Conservation (phyloP, 2,113 vertebrate genomes). For the Acrocephalus arundinaceus region DNA sequence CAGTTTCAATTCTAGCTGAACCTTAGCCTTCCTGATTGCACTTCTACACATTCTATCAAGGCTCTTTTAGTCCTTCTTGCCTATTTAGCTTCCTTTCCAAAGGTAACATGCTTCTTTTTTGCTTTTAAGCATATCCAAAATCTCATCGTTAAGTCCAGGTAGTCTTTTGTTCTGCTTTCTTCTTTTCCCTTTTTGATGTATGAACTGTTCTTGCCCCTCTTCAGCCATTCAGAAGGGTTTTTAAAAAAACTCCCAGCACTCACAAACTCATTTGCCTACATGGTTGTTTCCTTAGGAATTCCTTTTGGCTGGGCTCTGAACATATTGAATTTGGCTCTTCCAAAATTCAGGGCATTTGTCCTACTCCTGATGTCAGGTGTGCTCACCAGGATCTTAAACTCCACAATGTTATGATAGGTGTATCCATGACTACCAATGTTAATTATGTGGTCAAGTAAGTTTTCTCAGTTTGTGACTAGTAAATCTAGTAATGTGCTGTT, state of each 20-base stretch:
- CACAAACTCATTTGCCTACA: accelerated
- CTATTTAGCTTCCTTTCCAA: background rate
- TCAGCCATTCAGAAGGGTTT: background rate
- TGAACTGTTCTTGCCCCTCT: background rate
- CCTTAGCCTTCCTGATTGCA: background rate
- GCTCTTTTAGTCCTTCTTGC: background rate
- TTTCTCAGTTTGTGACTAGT: background rate
- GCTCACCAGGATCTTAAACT: background rate
- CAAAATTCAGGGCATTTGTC: background rate
- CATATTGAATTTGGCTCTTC: background rate
- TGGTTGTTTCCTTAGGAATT: background rate
- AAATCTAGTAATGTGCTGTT: background rate
- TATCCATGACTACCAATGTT: background rate
- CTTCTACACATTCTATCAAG: background rate
- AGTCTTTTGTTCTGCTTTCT: background rate
- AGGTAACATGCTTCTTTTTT: background rate
- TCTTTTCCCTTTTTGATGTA: background rate
- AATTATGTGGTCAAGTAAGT: background rate
- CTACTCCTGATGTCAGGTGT: background rate
- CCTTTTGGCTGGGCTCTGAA: background rate
- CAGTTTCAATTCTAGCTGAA: background rate
- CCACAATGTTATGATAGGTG: background rate
- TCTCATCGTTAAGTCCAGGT: accelerated
- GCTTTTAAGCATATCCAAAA: background rate
- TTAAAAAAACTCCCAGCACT: background rate